A percentile compares a stretch with the other conserved stretches of the same genome.
These are phyloP conservation scores for Drosophila multiciliata DNA, from an alignment of 2,888 invertebrate genomes.

Conservation along the genomic window DNA sequence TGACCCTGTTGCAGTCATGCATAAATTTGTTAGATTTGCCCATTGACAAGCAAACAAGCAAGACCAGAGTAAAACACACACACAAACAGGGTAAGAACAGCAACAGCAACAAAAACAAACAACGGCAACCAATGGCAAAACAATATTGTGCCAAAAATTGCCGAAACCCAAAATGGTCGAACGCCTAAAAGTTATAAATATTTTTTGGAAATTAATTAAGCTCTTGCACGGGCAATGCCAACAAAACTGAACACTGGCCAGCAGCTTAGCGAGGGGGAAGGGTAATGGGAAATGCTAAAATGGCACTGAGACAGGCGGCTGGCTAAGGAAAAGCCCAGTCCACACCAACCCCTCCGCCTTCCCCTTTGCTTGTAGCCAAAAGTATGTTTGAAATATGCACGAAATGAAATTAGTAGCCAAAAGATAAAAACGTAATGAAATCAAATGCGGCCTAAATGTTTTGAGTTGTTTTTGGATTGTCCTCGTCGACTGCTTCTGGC, in stretches of 20 bases:
- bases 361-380: constrained; percentile 14
- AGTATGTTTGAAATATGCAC: constrained; percentile 63
- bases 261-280: background rate
- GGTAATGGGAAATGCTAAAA: constrained; percentile 22
- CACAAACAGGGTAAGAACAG: background rate
- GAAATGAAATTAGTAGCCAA: constrained; percentile 73
- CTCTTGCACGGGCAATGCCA: constrained; percentile 39
- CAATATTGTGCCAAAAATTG: constrained; percentile 61
- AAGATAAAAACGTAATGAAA: constrained; percentile 78
- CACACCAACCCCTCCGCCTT: rapidly evolving
- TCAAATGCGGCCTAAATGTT: constrained; percentile 79
- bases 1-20: constrained; percentile 78
- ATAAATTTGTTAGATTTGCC: constrained; percentile 75
- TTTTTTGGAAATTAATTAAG: constrained; percentile 74
- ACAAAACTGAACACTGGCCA: constrained; percentile 2
- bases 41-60: constrained; percentile 60
- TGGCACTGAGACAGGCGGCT: constrained; percentile 1
- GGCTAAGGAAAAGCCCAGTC: background rate
- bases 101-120: background rate
- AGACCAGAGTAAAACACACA: constrained; percentile 36
- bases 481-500: background rate
- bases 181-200: constrained; percentile 69
- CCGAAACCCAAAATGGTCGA: constrained; percentile 46
- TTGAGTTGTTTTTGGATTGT: constrained; percentile 39
- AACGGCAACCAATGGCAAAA: constrained; percentile 34